Evolutionary conservation across 2,797 vertebrate species (phyloP).

Genomic region (Halcyon smyrnensis): DNA sequence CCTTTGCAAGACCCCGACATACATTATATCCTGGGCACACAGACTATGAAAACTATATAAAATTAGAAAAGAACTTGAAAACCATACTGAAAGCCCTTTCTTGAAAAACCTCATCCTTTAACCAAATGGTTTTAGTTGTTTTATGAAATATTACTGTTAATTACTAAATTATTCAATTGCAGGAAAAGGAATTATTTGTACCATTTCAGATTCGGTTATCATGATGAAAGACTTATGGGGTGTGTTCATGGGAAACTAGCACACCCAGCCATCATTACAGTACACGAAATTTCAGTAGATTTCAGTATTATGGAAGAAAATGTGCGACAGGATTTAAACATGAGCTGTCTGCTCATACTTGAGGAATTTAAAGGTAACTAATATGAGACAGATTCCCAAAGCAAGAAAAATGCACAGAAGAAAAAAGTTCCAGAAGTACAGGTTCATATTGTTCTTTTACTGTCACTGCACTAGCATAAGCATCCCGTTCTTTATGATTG

Average conservation of each 20-base stretch:
- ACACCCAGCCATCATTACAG: neutral
- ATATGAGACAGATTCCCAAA: neutral
- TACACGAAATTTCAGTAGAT: neutral
- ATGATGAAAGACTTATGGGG: neutral
- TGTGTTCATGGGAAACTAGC: neutral
- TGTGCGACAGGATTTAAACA: neutral
- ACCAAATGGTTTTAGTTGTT: neutral
- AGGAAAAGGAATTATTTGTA: neutral
- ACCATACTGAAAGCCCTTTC: neutral
- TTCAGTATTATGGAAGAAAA: neutral
- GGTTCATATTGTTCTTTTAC: neutral
- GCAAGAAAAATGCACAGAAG: neutral
- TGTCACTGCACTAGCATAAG: neutral
- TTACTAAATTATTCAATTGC: neutral
- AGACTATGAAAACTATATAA: neutral
- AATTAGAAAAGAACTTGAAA: neutral
- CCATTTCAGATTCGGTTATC: neutral
- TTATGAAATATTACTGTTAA: neutral
- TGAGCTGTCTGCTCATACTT: neutral
- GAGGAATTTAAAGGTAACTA: neutral
- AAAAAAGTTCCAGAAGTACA: neutral
- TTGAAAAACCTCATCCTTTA: neutral
- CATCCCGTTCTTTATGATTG: neutral
- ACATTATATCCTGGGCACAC: neutral
- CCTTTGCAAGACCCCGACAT: neutral